phyloP scores from a whole-genome alignment of 2,888 invertebrate species.

The Eueremaeus valkanovi region DNA sequence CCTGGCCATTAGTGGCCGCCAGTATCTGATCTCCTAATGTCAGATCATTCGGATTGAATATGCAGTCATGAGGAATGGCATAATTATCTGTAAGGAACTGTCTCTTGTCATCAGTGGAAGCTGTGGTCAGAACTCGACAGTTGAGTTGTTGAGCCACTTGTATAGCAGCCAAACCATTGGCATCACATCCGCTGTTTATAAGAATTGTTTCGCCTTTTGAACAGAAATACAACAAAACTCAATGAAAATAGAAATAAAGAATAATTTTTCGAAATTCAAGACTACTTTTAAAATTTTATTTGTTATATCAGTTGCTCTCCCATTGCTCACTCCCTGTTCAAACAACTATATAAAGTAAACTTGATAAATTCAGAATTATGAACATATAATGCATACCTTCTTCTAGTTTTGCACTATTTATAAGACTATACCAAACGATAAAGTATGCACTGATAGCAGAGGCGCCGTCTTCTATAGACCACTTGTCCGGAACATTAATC shows the following conservation, averaged over 20 bases:
- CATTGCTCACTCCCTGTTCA: too few species aligned
- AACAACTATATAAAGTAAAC: too few species aligned
- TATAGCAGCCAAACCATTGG: slow-evolving; percentile 95
- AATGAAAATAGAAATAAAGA: not conserved
- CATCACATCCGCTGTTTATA: slow-evolving; percentile 93
- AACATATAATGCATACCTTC: too few species aligned
- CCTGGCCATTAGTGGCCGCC: slow-evolving; percentile 72
- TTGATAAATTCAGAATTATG: too few species aligned
- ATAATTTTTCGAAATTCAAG: too few species aligned
- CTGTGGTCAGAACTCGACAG: slow-evolving; percentile 84
- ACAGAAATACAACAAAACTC: not conserved
- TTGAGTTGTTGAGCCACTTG: slow-evolving; percentile 83
- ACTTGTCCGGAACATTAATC: slow-evolving; percentile 80
- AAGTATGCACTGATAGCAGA: slow-evolving; percentile 90
- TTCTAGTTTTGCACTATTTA: slow-evolving; percentile 77
- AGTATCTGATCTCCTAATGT: slow-evolving; percentile 85
- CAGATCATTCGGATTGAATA: slow-evolving; percentile 86
- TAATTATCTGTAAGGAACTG: slow-evolving; percentile 85
- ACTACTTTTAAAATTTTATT: too few species aligned
- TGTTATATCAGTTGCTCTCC: too few species aligned
- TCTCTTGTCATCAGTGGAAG: slow-evolving; percentile 71
- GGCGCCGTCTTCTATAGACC: slow-evolving; percentile 84
- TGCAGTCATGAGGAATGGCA: slow-evolving; percentile 71
- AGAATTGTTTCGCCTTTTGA: slow-evolving; percentile 62
- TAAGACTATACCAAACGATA: slow-evolving; percentile 77